phyloP scores from a whole-genome alignment of 2,888 invertebrate genomes.

The Epistrophe grossulariae region DNA sequence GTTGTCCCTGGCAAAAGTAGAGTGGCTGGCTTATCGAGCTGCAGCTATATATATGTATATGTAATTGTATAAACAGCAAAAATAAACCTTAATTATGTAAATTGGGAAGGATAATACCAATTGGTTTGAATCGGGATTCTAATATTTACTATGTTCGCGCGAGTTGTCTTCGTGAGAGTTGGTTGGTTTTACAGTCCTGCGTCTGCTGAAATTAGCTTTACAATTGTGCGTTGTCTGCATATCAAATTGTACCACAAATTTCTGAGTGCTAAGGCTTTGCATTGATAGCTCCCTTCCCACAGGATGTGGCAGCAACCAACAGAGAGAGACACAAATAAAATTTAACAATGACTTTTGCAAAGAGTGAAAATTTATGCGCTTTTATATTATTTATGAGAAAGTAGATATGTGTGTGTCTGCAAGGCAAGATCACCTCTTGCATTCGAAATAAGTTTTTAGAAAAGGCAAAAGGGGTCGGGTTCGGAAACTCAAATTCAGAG shows the following conservation, averaged over 20 bases:
- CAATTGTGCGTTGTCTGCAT: slow-evolving; percentile 65
- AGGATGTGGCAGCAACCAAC: slow-evolving; percentile 35
- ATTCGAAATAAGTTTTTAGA: slow-evolving; percentile 52
- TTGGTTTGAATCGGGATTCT: slow-evolving; percentile 55
- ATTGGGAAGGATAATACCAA: slow-evolving; percentile 67
- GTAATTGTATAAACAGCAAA: too few relatives aligned
- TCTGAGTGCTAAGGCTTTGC: slow-evolving; percentile 46
- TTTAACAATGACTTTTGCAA: slow-evolving; percentile 65
- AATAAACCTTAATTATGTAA: slow-evolving; percentile 70
- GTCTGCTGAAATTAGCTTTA: slow-evolving; percentile 54
- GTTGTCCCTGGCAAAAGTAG: background rate
- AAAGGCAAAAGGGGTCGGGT: background rate
- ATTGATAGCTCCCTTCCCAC: slow-evolving; percentile 38
- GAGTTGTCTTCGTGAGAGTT: background rate
- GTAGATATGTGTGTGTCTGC: slow-evolving; percentile 57
- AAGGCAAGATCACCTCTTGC: slow-evolving; percentile 58
- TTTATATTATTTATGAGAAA: slow-evolving; percentile 72
- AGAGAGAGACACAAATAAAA: slow-evolving; percentile 48
- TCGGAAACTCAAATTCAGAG: background rate
- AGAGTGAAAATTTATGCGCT: slow-evolving; percentile 69
- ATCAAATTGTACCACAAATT: slow-evolving; percentile 48
- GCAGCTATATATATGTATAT: background rate
- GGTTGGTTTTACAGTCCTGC: slow-evolving; percentile 41
- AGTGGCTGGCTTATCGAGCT: background rate
- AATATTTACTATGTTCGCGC: slow-evolving; percentile 66